Conservation (phyloP, 2,797 vertebrate genomes). For the Sebastolobus alascanus region DNA sequence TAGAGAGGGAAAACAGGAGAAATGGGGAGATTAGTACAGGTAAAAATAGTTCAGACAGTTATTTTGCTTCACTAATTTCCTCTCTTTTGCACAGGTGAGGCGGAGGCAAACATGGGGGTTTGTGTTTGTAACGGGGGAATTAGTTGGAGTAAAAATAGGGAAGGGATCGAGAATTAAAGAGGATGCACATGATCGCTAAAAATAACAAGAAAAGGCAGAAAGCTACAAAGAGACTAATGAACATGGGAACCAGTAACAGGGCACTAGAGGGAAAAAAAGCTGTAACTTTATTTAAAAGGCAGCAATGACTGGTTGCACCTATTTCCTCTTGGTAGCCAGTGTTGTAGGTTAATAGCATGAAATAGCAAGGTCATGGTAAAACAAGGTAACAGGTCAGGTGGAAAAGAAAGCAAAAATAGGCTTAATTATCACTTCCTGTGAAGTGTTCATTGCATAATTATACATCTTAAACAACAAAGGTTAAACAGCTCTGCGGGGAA, state of each 20-base stretch:
- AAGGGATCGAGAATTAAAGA: conserved; percentile 23
- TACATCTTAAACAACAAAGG: conserved; percentile 28
- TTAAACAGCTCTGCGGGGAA: conserved; percentile 43
- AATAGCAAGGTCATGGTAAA: conserved; percentile 12
- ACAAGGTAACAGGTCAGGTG: background rate
- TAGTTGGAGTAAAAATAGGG: conserved; percentile 41
- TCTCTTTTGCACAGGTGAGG: conserved; percentile 33
- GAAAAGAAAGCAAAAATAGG: background rate
- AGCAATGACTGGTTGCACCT: background rate
- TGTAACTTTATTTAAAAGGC: conserved; percentile 29
- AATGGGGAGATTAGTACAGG: conserved; percentile 32
- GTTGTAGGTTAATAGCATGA: conserved; percentile 18
- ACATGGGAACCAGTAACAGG: conserved; percentile 45
- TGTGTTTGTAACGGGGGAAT: conserved; percentile 22
- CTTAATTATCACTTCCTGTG: conserved; percentile 51
- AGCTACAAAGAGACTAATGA: conserved; percentile 29
- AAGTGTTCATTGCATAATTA: conserved; percentile 43
- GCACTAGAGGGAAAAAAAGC: conserved; percentile 21
- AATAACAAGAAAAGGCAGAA: conserved; percentile 42
- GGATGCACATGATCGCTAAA: conserved; percentile 38
- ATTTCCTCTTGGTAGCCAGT: conserved; percentile 10
- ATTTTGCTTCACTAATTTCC: conserved; percentile 59
- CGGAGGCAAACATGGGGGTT: background rate
- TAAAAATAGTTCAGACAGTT: conserved; percentile 55
- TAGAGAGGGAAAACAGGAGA: conserved; percentile 1